phyloP scores from a whole-genome alignment of 1,140 invertebrate species.

The Coptotermes formosanus region DNA sequence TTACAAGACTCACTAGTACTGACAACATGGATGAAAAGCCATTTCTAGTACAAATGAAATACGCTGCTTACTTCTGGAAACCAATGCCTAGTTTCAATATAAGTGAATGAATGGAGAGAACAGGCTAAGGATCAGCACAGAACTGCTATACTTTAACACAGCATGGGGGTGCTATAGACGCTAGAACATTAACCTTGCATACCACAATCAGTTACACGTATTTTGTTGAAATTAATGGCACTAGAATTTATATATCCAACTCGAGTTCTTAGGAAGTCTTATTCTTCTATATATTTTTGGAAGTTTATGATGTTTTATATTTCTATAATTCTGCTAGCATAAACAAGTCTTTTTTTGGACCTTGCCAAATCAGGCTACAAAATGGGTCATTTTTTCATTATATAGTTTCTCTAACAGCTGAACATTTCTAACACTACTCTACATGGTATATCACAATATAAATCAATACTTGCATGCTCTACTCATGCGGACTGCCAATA shows the following conservation, averaged over 20 bases:
- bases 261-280: conserved; percentile 24
- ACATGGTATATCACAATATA: conserved; percentile 1
- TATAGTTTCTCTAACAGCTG: background rate
- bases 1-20: background rate
- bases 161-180: background rate
- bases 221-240: conserved; percentile 15
- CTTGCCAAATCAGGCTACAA: conserved; percentile 9
- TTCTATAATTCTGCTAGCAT: conserved; percentile 24
- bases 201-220: conserved; percentile 10
- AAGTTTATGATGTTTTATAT: conserved; percentile 24
- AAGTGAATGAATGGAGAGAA: background rate
- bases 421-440: background rate
- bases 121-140: background rate
- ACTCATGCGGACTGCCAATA: conserved; percentile 16
- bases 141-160: background rate
- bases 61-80: background rate
- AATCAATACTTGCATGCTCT: conserved; percentile 21
- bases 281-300: conserved; percentile 27
- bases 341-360: conserved; percentile 19
- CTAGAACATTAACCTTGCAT: conserved; percentile 6
- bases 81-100: background rate
- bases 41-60: background rate
- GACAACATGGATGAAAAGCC: background rate
- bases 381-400: conserved; percentile 2
- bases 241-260: conserved; percentile 20